Evolutionary conservation across 2,888 invertebrate species (phyloP).

Genomic region (Coelogynopora nodosa): DNA sequence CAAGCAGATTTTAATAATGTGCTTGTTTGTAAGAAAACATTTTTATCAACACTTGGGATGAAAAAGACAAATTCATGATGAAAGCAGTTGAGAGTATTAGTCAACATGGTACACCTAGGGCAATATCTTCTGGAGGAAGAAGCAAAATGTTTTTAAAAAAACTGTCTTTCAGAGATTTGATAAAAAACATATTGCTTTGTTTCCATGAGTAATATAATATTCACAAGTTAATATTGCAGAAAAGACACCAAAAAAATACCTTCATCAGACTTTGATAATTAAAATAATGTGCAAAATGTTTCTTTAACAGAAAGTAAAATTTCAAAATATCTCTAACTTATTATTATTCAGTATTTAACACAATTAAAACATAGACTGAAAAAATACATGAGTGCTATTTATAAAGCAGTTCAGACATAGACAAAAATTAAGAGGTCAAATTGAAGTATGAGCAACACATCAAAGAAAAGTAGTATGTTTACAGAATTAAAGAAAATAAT

Average conservation of each 20-base stretch:
- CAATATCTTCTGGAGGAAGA: background rate
- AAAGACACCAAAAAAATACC: background rate
- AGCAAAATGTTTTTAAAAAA: background rate
- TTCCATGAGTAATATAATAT: background rate
- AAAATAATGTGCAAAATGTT: background rate
- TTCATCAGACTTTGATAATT: background rate
- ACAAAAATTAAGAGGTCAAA: background rate
- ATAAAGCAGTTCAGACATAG: too few species aligned
- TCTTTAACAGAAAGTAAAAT: too few species aligned
- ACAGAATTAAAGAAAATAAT: background rate
- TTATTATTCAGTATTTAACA: background rate
- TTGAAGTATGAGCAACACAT: background rate
- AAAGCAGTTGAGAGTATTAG: background rate
- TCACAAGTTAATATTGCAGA: background rate
- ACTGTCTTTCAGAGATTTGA: background rate
- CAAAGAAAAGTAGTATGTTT: background rate
- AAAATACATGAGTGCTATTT: background rate
- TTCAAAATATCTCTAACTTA: too few species aligned
- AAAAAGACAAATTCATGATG: background rate
- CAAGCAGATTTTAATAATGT: background rate
- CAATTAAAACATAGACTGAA: background rate
- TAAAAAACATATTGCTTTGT: background rate
- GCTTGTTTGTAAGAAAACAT: background rate
- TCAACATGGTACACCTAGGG: background rate
- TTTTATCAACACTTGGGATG: background rate